phyloP scores from a whole-genome alignment of 1,140 invertebrate genomes.

The Uloborus diversus region DNA sequence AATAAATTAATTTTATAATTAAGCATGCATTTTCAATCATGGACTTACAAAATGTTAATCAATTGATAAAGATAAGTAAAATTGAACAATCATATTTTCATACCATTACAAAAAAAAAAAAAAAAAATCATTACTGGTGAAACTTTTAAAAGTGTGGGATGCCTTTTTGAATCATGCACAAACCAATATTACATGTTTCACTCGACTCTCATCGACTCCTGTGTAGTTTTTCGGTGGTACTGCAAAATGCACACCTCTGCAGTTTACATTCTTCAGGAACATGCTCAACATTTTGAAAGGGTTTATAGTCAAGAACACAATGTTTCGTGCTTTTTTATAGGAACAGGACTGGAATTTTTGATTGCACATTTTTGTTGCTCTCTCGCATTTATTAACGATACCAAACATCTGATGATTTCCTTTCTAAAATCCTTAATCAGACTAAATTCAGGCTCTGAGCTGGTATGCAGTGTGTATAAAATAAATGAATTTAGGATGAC shows the following conservation, averaged over 20 bases:
- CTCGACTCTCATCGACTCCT: not conserved
- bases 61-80: not conserved
- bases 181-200: not conserved
- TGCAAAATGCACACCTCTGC: not conserved
- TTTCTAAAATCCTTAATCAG: not conserved
- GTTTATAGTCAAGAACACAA: not conserved
- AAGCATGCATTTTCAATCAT: too few relatives aligned
- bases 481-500: not conserved
- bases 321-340: not conserved
- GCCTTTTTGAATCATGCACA: not conserved
- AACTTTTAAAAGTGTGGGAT: not conserved
- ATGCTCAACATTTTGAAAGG: not conserved
- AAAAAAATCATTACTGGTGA: too few relatives aligned
- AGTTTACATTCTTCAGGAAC: not conserved
- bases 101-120: too few relatives aligned
- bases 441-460: not conserved
- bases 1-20: too few relatives aligned
- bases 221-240: constrained; percentile 1
- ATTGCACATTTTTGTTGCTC: not conserved
- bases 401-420: not conserved
- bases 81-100: not conserved
- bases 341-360: not conserved
- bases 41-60: too few relatives aligned
- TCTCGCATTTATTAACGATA: not conserved
- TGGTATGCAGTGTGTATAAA: not conserved